A percentile compares a stretch with the other conserved stretches of the same genome.
Evolutionary conservation across 2,888 invertebrate genomes (phyloP).

Genomic region (Lepidochrysops patricia): DNA sequence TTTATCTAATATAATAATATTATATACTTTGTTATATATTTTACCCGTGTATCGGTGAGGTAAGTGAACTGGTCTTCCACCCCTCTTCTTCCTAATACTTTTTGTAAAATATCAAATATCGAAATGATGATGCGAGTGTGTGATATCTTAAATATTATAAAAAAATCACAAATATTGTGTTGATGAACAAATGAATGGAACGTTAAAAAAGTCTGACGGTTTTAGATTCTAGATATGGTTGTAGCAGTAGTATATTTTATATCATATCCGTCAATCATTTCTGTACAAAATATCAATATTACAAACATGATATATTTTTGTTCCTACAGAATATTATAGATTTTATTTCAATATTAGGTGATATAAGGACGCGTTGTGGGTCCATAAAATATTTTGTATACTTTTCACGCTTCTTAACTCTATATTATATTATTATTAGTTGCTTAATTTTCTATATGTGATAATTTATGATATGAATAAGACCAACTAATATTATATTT

Average conservation of each 20-base stretch:
- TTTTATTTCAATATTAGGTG: background rate
- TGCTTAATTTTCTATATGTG: conserved; percentile 37
- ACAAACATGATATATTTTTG: conserved; percentile 5
- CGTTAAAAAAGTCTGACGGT: background rate
- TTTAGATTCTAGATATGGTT: background rate
- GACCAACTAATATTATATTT: conserved; percentile 53
- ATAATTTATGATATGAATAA: conserved; percentile 63
- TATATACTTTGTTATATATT: too few species aligned
- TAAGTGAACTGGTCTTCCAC: background rate
- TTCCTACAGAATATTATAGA: conserved; percentile 7
- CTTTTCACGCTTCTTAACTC: conserved; percentile 9
- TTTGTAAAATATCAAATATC: background rate
- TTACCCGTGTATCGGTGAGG: background rate
- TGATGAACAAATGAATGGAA: background rate
- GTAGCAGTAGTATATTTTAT: conserved; percentile 8
- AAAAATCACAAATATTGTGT: background rate
- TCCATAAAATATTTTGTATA: conserved; percentile 13
- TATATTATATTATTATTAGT: background rate
- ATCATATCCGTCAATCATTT: background rate
- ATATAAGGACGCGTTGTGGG: conserved; percentile 4
- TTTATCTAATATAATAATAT: too few species aligned
- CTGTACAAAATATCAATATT: background rate
- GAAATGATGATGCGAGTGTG: too few species aligned
- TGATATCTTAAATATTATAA: background rate
- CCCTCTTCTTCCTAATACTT: background rate